Conservation (phyloP, 2,888 invertebrate species). For the Phortica magna region DNA sequence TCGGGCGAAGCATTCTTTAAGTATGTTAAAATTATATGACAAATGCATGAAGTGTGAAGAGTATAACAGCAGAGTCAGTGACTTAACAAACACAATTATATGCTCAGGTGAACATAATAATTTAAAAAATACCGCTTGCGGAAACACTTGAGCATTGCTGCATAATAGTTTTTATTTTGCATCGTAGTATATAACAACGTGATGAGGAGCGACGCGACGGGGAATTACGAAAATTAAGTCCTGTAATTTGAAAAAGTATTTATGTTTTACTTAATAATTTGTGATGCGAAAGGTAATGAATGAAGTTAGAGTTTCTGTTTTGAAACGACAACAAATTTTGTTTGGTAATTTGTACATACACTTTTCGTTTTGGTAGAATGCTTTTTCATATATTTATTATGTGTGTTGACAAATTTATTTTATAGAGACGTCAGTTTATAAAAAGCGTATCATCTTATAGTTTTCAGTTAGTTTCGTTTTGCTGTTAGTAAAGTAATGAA, state of each 20-base stretch:
- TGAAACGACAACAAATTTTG: conserved; percentile 45
- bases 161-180: not conserved
- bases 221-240: conserved; percentile 22
- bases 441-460: conserved; percentile 36
- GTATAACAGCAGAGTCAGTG: conserved; percentile 54
- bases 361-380: conserved; percentile 65
- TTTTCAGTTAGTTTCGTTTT: conserved; percentile 59
- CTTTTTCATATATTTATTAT: conserved; percentile 46
- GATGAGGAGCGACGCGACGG: conserved; percentile 43
- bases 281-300: not conserved
- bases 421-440: conserved; percentile 7
- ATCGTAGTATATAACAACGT: conserved; percentile 19
- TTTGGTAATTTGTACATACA: conserved; percentile 35
- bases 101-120: conserved; percentile 56
- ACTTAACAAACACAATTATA: conserved; percentile 65
- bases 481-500: conserved; percentile 23
- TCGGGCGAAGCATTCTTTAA: no score
- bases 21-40: no score
- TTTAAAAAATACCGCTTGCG: conserved; percentile 52
- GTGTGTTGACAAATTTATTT: conserved; percentile 54
- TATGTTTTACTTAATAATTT: conserved; percentile 7
- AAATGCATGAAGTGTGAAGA: not conserved
- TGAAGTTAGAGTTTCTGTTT: conserved; percentile 62
- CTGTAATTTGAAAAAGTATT: conserved; percentile 39
- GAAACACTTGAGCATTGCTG: conserved; percentile 52